Evolutionary conservation across 2,888 invertebrate species (phyloP).

Genomic region (Pandemis heparana): DNA sequence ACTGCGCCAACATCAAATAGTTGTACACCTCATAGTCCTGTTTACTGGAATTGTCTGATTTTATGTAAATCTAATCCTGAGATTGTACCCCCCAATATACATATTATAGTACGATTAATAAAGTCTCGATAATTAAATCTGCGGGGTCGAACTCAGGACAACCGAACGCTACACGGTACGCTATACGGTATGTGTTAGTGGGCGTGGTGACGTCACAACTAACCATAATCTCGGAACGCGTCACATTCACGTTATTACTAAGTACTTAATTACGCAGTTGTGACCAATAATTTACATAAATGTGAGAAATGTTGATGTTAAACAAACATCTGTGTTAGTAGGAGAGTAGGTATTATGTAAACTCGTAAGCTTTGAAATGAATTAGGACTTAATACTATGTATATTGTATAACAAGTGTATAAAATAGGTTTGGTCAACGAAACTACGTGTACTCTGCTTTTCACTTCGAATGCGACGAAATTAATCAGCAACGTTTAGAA

Average conservation of each 20-base stretch:
- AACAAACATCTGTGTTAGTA: neutral
- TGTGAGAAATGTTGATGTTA: neutral
- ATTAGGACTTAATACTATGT: neutral
- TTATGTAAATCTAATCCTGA: no score
- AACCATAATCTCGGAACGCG: neutral
- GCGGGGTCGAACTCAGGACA: neutral
- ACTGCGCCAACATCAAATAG: no score
- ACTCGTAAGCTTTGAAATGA: neutral
- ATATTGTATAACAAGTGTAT: no score
- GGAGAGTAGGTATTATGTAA: neutral
- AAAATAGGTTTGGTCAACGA: no score
- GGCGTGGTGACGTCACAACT: conserved; percentile 16
- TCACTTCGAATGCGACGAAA: no score
- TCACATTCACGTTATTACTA: conserved; percentile 8
- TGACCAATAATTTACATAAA: neutral
- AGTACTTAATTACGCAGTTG: conserved; percentile 5
- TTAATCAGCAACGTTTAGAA: no score
- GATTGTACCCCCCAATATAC: no score
- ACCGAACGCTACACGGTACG: neutral
- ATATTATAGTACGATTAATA: neutral
- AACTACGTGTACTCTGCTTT: no score
- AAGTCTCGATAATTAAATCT: neutral
- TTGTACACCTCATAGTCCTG: no score
- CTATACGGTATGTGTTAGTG: neutral
- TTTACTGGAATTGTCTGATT: no score